Evolutionary conservation across 1,140 invertebrate genomes (phyloP).

Genomic region (Portunus trituberculatus): DNA sequence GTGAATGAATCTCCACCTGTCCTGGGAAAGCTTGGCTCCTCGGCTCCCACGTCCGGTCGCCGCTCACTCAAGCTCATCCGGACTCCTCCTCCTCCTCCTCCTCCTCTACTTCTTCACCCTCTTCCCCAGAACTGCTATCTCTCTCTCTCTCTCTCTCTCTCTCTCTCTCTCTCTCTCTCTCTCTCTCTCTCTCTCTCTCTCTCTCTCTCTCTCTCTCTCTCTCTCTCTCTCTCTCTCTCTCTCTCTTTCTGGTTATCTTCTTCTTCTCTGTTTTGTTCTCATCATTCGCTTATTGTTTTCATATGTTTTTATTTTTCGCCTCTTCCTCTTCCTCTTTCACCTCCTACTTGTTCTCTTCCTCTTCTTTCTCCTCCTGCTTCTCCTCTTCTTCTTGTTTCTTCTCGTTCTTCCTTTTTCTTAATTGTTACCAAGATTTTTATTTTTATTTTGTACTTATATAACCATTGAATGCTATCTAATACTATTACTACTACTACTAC

Average conservation of each 20-base stretch:
- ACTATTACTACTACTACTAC: conserved; percentile 2
- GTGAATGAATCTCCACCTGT: conserved; percentile 70
- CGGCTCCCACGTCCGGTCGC: conserved; percentile 60
- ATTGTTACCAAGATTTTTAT: too few relatives aligned
- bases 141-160: neutral
- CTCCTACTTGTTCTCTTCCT: neutral
- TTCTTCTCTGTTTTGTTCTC: neutral
- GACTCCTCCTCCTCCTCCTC: neutral
- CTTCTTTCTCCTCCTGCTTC: neutral
- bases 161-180: neutral
- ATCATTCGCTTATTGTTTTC: too few relatives aligned
- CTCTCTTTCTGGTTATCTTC: neutral
- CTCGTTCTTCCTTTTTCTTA: neutral
- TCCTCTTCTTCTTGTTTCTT: neutral
- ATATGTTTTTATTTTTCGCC: neutral
- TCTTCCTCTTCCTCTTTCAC: neutral
- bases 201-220: neutral
- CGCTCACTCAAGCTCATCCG: conserved; percentile 51
- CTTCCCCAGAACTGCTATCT: neutral
- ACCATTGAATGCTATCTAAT: too few relatives aligned
- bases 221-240: neutral
- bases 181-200: neutral
- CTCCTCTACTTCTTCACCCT: neutral
- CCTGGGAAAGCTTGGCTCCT: conserved; percentile 63
- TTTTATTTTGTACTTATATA: too few relatives aligned